Evolutionary conservation across 1,140 invertebrate genomes (phyloP).

Genomic region (Brachionus koreanus): DNA sequence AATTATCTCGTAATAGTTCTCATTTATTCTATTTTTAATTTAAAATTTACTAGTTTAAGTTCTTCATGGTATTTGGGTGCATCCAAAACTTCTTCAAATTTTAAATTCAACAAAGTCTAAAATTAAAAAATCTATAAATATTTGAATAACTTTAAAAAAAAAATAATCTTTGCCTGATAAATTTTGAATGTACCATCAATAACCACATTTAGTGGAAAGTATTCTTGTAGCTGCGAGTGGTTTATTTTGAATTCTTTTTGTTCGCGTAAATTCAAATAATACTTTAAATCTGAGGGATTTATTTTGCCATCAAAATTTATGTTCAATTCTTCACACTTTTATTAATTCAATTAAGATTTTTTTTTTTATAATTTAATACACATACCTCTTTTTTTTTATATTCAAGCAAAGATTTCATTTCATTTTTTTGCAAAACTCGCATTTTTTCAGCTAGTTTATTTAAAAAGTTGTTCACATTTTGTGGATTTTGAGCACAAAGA

Average conservation of each 20-base stretch:
- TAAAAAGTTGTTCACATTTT: constrained; percentile 60
- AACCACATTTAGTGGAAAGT: constrained; percentile 62
- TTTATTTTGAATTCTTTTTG: constrained; percentile 62
- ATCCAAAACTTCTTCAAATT: constrained; percentile 57
- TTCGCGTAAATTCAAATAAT: constrained; percentile 61
- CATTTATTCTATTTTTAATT: not conserved
- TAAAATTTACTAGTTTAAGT: constrained; percentile 59
- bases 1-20: not conserved
- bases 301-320: constrained; percentile 59
- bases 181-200: constrained; percentile 61
- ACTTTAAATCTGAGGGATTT: constrained; percentile 61
- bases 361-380: not conserved
- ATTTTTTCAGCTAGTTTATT: constrained; percentile 58
- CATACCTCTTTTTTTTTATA: constrained; percentile 61
- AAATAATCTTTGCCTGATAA: constrained; percentile 57
- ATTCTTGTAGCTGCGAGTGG: constrained; percentile 61
- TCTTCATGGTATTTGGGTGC: constrained; percentile 61
- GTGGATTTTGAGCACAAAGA: constrained; percentile 62
- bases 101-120: constrained; percentile 59
- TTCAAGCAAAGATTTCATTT: constrained; percentile 57
- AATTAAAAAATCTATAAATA: not conserved
- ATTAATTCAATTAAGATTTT: not conserved
- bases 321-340: constrained; percentile 59
- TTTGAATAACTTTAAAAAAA: not conserved
- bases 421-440: constrained; percentile 59